Conservation (phyloP, 2,888 invertebrate genomes). For the Epiblema foenella region DNA sequence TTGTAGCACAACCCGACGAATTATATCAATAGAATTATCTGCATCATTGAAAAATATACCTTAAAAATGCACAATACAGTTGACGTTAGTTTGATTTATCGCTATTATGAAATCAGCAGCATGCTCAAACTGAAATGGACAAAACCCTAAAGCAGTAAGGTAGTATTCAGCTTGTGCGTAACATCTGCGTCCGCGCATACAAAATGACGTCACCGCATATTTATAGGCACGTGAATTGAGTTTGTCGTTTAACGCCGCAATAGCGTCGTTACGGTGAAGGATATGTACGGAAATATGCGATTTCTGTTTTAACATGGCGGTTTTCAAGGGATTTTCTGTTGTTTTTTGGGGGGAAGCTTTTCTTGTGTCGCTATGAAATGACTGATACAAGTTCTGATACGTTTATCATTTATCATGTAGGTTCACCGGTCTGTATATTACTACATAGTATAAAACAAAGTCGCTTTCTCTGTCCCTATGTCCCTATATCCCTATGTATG, state of each 20-base stretch:
- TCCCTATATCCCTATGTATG: no score
- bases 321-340: not conserved
- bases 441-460: no score
- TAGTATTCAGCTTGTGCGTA: not conserved
- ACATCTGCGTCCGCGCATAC: slow-evolving; percentile 24
- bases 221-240: slow-evolving; percentile 36
- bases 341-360: not conserved
- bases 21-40: not conserved
- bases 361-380: not conserved
- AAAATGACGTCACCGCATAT: slow-evolving; percentile 32
- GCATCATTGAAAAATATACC: slow-evolving; percentile 1
- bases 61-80: not conserved
- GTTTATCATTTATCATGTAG: no score
- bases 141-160: not conserved
- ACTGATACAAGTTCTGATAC: no score
- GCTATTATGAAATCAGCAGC: not conserved
- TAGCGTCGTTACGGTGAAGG: slow-evolving; percentile 36
- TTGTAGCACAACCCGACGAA: not conserved
- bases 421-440: no score
- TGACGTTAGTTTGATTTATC: not conserved
- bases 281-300: slow-evolving; percentile 5
- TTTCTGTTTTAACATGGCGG: not conserved
- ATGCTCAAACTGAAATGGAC: not conserved
- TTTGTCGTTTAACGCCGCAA: slow-evolving; percentile 36
- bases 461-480: no score